A percentile compares a stretch with the other conserved stretches of the same genome.
Evolutionary conservation across 1,140 invertebrate species (phyloP).

Genomic region (Micrasema longulum): DNA sequence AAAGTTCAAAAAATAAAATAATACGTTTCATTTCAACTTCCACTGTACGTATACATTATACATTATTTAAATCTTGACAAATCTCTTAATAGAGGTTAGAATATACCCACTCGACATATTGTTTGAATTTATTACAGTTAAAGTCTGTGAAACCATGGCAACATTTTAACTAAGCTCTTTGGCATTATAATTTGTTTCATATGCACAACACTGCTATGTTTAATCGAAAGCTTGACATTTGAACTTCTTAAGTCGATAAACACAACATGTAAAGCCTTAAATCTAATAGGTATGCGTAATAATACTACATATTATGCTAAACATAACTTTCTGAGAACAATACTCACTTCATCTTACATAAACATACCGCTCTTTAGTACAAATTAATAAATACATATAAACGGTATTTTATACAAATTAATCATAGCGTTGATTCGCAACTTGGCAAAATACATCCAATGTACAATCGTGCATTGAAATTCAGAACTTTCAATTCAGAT

Average conservation of each 20-base stretch:
- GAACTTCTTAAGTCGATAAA: conserved; percentile 17
- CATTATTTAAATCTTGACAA: too few species aligned
- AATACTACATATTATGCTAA: conserved; percentile 38
- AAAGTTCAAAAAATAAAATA: too few species aligned
- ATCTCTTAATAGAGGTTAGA: too few species aligned
- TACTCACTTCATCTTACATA: neutral
- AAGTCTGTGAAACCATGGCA: conserved; percentile 19
- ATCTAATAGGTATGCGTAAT: conserved; percentile 49
- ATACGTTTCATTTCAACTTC: too few species aligned
- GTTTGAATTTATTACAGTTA: too few species aligned
- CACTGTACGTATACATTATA: too few species aligned
- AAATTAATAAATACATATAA: conserved; percentile 15
- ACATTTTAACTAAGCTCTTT: conserved; percentile 54
- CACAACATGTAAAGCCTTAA: conserved; percentile 50
- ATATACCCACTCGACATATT: too few species aligned
- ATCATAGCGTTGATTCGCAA: conserved; percentile 12
- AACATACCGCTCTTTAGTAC: neutral
- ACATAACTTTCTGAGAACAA: neutral
- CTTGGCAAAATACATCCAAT: neutral
- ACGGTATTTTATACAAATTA: neutral
- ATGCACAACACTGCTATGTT: conserved; percentile 36
- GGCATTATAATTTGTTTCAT: conserved; percentile 53
- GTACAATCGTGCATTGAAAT: too few species aligned
- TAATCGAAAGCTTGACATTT: conserved; percentile 3
- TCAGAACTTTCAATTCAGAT: too few species aligned